Evolutionary conservation across 2,888 invertebrate genomes (phyloP), one percentile per base, ranked within the genome.

Genomic region (Cerceris ruficornis): DNA sequence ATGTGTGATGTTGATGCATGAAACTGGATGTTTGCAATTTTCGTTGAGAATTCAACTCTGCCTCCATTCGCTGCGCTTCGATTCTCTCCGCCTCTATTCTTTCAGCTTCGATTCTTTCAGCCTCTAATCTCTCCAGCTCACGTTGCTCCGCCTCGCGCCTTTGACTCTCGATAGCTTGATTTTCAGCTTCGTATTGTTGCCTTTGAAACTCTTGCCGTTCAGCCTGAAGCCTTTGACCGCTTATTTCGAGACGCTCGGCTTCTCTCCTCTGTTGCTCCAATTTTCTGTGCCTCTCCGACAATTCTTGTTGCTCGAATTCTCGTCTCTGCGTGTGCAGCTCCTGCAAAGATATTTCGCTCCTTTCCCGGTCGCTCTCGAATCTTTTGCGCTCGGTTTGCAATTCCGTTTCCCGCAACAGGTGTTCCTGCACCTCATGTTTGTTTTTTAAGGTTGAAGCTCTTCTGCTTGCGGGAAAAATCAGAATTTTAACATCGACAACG

Each of bases 31-130:
- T 77, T 59, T 91, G 91, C 4, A 90, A 80, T 69, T 89, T 91
- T 68, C 86, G 84, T 62, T 90, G 91, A 5, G 89, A 86, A 74
- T 88, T 90, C 14, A 91, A 82, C 71, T 91, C 91, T 0, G 90
- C 89, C 61, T 90, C 90, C 80, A 90, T 88, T 75, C 88, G 61
- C 55, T 89, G 88, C 0, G 86, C 87, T 73, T 89, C 87, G 42
- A 89, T 84, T 62, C 87, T 82, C 57, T 89, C 88, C 0, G 87
- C 89, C 60, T 89, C 88, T 15, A 89, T 87, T 60, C 90, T 85
- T 42, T 87, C 85, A 0, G 85, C 87, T 57, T 84, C 84, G 28
- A 84, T 61, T 15, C 84, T 72, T 52, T 82, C 76, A 0, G 82
- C 88, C 68, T 87, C 87, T 41, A 86, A 72, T 72, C 86, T 80